Evolutionary conservation across 2,888 invertebrate genomes (phyloP).

Genomic region (Leptinotarsa tumamoca): DNA sequence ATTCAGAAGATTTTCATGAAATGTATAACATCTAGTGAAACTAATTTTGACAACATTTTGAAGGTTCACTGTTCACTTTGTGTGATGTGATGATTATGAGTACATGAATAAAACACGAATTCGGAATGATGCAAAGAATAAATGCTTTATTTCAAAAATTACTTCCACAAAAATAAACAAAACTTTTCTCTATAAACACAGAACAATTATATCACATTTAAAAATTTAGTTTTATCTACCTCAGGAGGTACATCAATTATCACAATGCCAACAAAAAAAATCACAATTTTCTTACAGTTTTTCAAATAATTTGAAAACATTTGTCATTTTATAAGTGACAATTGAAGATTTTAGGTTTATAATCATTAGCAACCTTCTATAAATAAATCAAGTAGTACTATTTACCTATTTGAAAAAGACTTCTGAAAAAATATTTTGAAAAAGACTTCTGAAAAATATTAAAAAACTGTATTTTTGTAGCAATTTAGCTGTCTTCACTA

Average conservation of each 20-base stretch:
- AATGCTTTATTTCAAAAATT: constrained; percentile 18
- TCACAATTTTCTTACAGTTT: constrained; percentile 7
- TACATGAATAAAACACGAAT: neutral
- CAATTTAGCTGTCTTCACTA: too few relatives aligned
- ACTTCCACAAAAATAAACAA: constrained; percentile 12
- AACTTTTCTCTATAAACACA: constrained; percentile 8
- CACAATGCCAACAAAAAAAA: constrained; percentile 50
- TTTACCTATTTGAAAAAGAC: too few relatives aligned
- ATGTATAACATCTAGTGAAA: too few relatives aligned
- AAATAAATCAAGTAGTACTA: too few relatives aligned
- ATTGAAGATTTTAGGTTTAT: neutral
- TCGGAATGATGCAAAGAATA: constrained; percentile 16
- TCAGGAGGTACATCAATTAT: constrained; percentile 46
- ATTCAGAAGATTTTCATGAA: too few relatives aligned
- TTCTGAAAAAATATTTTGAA: too few relatives aligned
- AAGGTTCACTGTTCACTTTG: too few relatives aligned
- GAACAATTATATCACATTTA: constrained; percentile 17
- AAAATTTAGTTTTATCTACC: constrained; percentile 19
- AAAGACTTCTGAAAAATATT: too few relatives aligned
- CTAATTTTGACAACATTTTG: too few relatives aligned
- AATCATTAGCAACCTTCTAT: neutral
- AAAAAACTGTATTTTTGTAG: too few relatives aligned
- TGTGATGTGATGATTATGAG: neutral
- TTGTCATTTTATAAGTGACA: neutral
- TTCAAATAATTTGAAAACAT: neutral